Evolutionary conservation across 2,888 invertebrate species (phyloP).

Genomic region (Gymnosoma rotundatum): DNA sequence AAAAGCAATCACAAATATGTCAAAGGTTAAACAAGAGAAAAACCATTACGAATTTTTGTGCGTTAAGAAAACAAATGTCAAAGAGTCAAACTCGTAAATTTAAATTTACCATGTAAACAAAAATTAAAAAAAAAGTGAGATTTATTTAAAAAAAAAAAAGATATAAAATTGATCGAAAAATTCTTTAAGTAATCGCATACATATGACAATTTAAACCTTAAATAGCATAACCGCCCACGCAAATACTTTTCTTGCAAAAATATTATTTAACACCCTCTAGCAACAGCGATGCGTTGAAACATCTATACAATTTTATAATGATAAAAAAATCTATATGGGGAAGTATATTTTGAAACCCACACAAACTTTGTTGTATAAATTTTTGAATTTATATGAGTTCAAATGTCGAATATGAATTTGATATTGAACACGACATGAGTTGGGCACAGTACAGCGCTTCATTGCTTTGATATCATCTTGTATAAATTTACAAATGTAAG

Average conservation of each 20-base stretch:
- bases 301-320: conserved; percentile 12
- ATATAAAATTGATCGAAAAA: conserved; percentile 7
- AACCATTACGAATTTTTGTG: conserved; percentile 33
- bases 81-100: conserved; percentile 40
- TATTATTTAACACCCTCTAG: conserved; percentile 33
- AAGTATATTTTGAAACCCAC: background rate
- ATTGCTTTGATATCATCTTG: background rate
- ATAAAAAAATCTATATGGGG: background rate
- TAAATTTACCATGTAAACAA: background rate
- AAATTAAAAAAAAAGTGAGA: conserved; percentile 9
- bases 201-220: conserved; percentile 4
- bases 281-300: conserved; percentile 10
- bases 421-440: background rate
- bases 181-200: conserved; percentile 13
- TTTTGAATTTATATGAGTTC: background rate
- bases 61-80: conserved; percentile 44
- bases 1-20: no score
- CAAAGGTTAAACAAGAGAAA: background rate
- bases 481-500: background rate
- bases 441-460: background rate
- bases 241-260: conserved; percentile 11
- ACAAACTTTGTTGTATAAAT: background rate
- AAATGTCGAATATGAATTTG: background rate
- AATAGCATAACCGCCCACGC: conserved; percentile 49
- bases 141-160: background rate